Evolutionary conservation across 2,113 vertebrate genomes (phyloP), one percentile per base, ranked within the genome.

Genomic region (Micronisus gabar): DNA sequence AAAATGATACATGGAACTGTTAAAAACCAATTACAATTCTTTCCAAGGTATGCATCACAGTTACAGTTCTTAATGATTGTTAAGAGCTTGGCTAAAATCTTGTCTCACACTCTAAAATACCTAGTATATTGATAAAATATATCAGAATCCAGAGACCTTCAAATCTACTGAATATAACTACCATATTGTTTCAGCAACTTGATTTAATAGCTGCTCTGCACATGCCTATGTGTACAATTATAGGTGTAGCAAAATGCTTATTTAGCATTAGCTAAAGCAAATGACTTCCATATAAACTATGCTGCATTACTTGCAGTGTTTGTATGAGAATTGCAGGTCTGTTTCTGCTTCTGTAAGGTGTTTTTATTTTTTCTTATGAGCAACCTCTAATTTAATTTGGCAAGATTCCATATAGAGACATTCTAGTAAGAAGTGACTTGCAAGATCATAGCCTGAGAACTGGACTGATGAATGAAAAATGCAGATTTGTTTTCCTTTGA

Each of bases 11-110:
- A 99, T 52, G 98, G 97, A 80, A 99, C 99, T 88, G 98, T 99
- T 98, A 99, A 99, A 98, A 99, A 99, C 96, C 99, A 99, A 95
- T 98, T 99, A 93, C 98, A 98, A 58, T 98, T 98, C 94, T 98
- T 98, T 84, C 98, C 97, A 97, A 99, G 99, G 99, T 99, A 98
- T 98, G 98, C 86, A 53, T 92, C 25, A 47, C 19, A 40, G 65
- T 88, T 93, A 74, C n/a, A 73, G 18, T 74, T 90, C 66, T 96
- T 94, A 66, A 87, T 94, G 74, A 61, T 75, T 7, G 0, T 80
- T 65, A 82, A 79, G 62, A 82, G 11, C 65, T 87, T 90, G 90
- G 78, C 38, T 93, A 30, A 78, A 82, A 15, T 78, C 74, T 81
- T 81, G 65, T 93, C 45, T 96, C 78, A 8, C 63, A 40, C 66